Evolutionary conservation across 2,113 vertebrate genomes (phyloP), one percentile per base, ranked within the genome.

Genomic region (Prinia subflava): DNA sequence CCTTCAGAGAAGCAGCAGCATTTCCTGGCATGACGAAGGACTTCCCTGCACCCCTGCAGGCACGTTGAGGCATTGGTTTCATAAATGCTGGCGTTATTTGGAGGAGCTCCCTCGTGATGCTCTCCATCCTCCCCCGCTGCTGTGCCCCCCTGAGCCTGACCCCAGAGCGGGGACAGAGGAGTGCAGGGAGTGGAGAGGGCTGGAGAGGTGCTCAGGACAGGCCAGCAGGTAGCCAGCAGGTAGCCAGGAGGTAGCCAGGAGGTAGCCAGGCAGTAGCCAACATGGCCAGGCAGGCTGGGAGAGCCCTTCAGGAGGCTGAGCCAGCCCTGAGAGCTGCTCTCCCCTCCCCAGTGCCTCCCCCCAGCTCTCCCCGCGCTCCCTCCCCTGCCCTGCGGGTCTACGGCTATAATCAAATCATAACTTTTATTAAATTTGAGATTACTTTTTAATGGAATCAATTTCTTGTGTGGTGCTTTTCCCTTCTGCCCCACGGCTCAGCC

Each of bases 401-500:
- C 73, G 15, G 97, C 96, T 98, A 92, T 98, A 98, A 98, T 98
- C 97, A 98, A 98, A 98, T 98, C 96, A 96, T 97, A 98, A 98
- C 97, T 98, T 98, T 98, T 98, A 98, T 98, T 98, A 98, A 98
- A 98, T 98, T 98, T 96, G 97, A 98, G 98, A 98, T 98, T 98
- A 98, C 97, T 98, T 98, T 98, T 98, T 98, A 98, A 98, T 98
- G 97, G 98, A 98, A 98, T 98, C 98, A 98, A 98, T 98, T 98
- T 98, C 97, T 97, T 96, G 97, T 81, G 90, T 73, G 95, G 96
- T 95, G 97, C 96, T 96, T 98, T 90, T 97, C 97, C 94, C 94
- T 98, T 92, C 96, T 98, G 98, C 98, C 98, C 93, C 70, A 93
- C 89, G 96, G 98, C 97, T 97, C 96, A 69, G 90, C 96, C 57